These are phyloP conservation scores for Centruroides sculpturatus DNA, from an alignment of 1,140 invertebrate species.

Conservation along the genomic window DNA sequence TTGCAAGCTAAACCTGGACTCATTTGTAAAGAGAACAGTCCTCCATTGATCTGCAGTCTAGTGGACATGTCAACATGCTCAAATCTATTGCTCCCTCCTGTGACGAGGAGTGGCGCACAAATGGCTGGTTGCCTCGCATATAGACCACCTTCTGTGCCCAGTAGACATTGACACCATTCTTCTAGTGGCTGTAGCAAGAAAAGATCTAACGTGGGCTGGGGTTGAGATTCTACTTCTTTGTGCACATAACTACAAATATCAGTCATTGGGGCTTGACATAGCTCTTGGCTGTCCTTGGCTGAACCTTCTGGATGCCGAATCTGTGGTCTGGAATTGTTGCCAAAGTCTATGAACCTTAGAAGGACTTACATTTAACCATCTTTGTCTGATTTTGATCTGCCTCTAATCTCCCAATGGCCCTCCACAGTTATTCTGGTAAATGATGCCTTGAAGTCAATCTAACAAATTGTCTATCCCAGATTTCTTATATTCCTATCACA, in stretches of 20 bases:
- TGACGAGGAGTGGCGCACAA: not conserved
- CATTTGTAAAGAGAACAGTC: too few species aligned
- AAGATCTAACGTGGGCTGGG: not conserved
- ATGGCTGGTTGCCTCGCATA: not conserved
- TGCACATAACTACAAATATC: not conserved
- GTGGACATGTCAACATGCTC: too few species aligned
- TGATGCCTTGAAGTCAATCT: too few species aligned
- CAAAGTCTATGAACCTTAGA: conserved; percentile 1
- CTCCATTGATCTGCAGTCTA: too few species aligned
- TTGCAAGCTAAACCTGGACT: too few species aligned
- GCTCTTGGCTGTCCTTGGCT: not conserved
- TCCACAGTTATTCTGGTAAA: too few species aligned
- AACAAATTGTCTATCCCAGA: too few species aligned
- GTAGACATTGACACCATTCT: not conserved
- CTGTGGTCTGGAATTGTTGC: not conserved
- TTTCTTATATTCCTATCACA: too few species aligned
- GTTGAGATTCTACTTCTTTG: not conserved
- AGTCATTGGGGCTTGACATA: not conserved
- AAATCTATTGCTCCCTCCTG: too few species aligned
- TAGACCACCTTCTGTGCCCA: not conserved
- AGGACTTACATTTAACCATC: not conserved
- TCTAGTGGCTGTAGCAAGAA: not conserved
- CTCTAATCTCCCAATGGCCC: too few species aligned
- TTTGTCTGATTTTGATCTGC: too few species aligned
- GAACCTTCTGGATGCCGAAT: not conserved